A percentile compares a stretch with the other conserved stretches of the same genome.
phyloP scores from a whole-genome alignment of 2,888 invertebrate species.

The Antitype chi region DNA sequence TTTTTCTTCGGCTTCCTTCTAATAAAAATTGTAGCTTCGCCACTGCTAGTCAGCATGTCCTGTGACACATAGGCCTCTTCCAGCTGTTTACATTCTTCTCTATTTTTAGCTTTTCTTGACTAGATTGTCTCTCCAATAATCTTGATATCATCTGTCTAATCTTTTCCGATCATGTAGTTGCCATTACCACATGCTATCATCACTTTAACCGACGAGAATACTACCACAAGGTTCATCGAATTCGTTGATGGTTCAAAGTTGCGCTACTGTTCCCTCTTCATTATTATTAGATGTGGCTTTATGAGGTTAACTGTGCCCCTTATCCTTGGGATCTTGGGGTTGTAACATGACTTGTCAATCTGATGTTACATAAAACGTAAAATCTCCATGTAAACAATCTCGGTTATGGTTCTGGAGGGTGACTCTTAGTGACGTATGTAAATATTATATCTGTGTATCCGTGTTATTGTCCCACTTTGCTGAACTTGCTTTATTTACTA shows the following conservation, averaged over 20 bases:
- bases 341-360: constrained; percentile 54
- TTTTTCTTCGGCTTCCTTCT: too few species aligned
- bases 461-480: constrained; percentile 17
- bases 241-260: neutral
- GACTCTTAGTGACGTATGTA: constrained; percentile 21
- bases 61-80: too few species aligned
- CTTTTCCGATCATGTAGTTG: too few species aligned
- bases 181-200: neutral
- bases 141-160: too few species aligned
- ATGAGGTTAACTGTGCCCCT: constrained; percentile 38
- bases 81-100: too few species aligned
- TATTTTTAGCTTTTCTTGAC: too few species aligned
- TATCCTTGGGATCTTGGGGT: constrained; percentile 37
- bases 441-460: constrained; percentile 25
- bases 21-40: too few species aligned
- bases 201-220: neutral
- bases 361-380: constrained; percentile 42
- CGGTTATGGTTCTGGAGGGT: constrained; percentile 22
- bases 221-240: neutral
- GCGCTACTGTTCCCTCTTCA: neutral
- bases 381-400: constrained; percentile 44
- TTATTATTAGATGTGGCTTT: constrained; percentile 19
- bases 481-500: neutral
- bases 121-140: too few species aligned
- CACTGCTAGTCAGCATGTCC: too few species aligned